Evolutionary conservation across 2,797 vertebrate species (phyloP).

Genomic region (Bradypodion pumilum): DNA sequence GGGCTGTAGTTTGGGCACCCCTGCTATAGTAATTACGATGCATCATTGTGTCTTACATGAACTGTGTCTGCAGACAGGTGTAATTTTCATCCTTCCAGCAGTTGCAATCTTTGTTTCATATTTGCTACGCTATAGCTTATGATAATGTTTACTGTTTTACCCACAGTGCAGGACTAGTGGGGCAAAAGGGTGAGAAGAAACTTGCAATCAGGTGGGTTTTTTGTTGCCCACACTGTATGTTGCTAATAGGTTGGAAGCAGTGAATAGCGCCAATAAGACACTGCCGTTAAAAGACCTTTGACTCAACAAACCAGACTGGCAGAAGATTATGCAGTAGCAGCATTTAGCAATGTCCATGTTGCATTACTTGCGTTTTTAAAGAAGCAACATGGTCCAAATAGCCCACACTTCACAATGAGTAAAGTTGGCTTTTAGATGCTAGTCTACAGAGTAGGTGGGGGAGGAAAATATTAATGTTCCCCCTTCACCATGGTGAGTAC

Average conservation of each 20-base stretch:
- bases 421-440: slow-evolving; percentile 7
- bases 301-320: slow-evolving; percentile 4
- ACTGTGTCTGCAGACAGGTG: not conserved
- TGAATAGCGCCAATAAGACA: not conserved
- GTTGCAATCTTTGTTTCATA: not conserved
- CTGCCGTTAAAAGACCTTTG: not conserved
- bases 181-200: not conserved
- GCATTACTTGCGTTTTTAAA: slow-evolving; percentile 43
- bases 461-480: not conserved
- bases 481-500: not conserved
- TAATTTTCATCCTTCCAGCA: not conserved
- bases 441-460: not conserved
- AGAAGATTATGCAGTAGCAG: slow-evolving; percentile 22
- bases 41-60: not conserved
- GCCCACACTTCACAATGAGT: slow-evolving; percentile 22
- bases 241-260: not conserved
- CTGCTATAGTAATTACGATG: too few relatives aligned
- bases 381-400: slow-evolving; percentile 43
- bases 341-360: not conserved
- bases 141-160: not conserved
- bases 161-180: not conserved
- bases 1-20: too few relatives aligned
- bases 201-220: not conserved
- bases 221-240: not conserved
- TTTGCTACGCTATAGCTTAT: not conserved